Conservation (phyloP, 2,113 vertebrate genomes). For the Hippolais icterina region DNA sequence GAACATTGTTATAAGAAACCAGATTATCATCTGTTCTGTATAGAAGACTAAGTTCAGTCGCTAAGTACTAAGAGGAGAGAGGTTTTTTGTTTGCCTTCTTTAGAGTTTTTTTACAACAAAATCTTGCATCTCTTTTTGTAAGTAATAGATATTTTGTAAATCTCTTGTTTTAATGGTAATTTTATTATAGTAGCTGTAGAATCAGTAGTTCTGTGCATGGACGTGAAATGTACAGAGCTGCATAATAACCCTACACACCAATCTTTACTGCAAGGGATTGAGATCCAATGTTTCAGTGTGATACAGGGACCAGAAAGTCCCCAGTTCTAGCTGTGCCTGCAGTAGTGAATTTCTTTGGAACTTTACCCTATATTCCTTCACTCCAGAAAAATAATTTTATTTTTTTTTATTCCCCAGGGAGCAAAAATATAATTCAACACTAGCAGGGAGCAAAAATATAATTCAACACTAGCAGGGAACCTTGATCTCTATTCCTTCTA, state of each 20-base stretch:
- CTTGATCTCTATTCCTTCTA: not conserved
- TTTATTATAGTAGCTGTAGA: not conserved
- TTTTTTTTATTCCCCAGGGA: not conserved
- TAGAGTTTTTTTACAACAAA: not conserved
- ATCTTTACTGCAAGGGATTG: not conserved
- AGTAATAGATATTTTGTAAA: not conserved
- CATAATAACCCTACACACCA: not conserved
- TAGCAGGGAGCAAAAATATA: not conserved
- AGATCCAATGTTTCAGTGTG: not conserved
- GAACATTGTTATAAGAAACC: not conserved
- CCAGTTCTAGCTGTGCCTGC: not conserved
- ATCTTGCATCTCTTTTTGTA: not conserved
- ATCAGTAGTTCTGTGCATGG: not conserved
- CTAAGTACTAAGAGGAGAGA: not conserved
- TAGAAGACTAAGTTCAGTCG: not conserved
- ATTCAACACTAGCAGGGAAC: not conserved
- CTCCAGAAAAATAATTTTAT: not conserved
- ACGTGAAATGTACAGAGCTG: not conserved
- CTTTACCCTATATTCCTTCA: not conserved
- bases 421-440: not conserved
- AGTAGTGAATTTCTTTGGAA: not conserved
- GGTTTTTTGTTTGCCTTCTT: not conserved
- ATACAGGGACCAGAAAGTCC: not conserved
- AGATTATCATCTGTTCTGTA: not conserved
- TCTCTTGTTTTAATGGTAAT: not conserved